Conservation (phyloP, 2,797 vertebrate genomes). For the Sandelia bainsii region DNA sequence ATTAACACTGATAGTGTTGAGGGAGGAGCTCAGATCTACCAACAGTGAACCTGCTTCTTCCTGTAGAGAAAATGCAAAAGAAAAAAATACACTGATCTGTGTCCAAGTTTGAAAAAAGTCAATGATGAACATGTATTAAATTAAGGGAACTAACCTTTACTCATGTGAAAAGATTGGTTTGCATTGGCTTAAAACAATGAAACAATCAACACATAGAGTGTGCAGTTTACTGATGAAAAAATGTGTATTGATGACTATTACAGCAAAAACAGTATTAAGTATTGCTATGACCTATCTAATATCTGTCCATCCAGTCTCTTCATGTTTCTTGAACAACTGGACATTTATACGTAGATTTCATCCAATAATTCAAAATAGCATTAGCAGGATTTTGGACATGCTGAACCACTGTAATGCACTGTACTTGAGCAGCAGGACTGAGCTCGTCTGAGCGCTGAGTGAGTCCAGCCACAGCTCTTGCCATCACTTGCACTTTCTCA, state of each 20-base stretch:
- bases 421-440: slow-evolving; percentile 89
- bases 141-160: background rate
- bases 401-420: slow-evolving; percentile 19
- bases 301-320: background rate
- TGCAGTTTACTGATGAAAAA: background rate
- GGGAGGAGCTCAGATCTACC: slow-evolving; percentile 85
- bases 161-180: background rate
- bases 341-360: background rate
- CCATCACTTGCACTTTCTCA: slow-evolving; percentile 85
- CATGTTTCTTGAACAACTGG: background rate
- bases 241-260: background rate
- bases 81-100: slow-evolving; percentile 7
- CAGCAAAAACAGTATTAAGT: background rate
- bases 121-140: background rate
- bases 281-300: background rate
- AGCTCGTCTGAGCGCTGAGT: slow-evolving; percentile 88
- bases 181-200: background rate
- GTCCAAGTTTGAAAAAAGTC: background rate
- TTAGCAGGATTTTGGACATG: background rate
- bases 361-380: background rate
- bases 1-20: slow-evolving; percentile 76
- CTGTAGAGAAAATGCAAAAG: slow-evolving; percentile 71
- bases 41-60: slow-evolving; percentile 86
- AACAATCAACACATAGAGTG: background rate
- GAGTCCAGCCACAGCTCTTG: slow-evolving; percentile 88